A percentile compares a stretch with the other conserved stretches of the same genome.
phyloP scores from a whole-genome alignment of 2,888 invertebrate genomes.

The Eupithecia pulchellata region DNA sequence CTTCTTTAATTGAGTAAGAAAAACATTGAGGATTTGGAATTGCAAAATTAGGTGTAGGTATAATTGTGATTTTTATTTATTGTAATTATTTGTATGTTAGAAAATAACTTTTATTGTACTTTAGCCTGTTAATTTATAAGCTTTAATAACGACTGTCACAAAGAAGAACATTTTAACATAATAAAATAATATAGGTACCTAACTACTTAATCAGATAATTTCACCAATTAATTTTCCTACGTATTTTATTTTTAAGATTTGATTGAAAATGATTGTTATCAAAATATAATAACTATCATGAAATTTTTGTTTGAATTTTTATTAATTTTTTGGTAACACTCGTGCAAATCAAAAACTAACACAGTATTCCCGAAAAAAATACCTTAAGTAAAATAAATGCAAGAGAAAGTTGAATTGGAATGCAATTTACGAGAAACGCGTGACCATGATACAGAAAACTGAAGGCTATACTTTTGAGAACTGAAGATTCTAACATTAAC shows the following conservation, averaged over 20 bases:
- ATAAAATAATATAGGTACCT: neutral
- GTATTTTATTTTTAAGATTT: neutral
- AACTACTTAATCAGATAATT: neutral
- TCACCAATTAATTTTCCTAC: neutral
- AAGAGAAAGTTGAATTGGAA: too few species aligned
- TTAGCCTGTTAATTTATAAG: neutral
- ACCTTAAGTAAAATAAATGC: too few species aligned
- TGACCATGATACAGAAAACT: too few species aligned
- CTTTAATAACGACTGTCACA: neutral
- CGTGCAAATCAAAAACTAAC: too few species aligned
- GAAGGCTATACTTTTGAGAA: too few species aligned
- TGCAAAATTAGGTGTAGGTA: constrained; percentile 7
- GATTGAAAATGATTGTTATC: neutral
- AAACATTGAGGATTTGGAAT: neutral
- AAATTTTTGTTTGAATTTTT: neutral
- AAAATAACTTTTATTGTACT: neutral
- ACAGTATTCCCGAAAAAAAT: too few species aligned
- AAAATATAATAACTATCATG: neutral
- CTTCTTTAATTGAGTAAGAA: neutral
- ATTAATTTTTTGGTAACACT: neutral
- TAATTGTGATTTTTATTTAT: constrained; percentile 6
- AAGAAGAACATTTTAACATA: neutral
- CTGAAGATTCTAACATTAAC: too few species aligned
- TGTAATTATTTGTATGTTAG: neutral
- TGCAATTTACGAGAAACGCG: too few species aligned